These are phyloP conservation scores for Abscondita cerata DNA, from an alignment of 2,888 invertebrate species.

Conservation along the genomic window DNA sequence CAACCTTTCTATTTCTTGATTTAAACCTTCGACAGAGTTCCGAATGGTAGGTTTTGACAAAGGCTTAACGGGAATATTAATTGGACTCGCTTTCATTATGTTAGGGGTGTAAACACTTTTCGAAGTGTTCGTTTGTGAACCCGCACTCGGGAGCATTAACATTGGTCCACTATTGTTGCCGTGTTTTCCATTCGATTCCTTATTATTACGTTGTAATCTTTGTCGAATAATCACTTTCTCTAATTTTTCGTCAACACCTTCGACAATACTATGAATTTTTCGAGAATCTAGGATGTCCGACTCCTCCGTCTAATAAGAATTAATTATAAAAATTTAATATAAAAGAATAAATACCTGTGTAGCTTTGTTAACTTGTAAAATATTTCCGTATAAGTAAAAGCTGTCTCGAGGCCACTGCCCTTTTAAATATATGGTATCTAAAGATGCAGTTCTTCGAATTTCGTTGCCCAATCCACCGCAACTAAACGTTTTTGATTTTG, in stretches of 20 bases:
- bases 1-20: slow-evolving; percentile 85
- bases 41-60: slow-evolving; percentile 74
- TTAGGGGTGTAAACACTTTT: slow-evolving; percentile 47
- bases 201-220: slow-evolving; percentile 63
- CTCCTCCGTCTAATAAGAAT: slow-evolving; percentile 71
- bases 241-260: slow-evolving; percentile 65
- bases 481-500: slow-evolving; percentile 63
- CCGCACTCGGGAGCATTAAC: slow-evolving; percentile 57
- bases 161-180: slow-evolving; percentile 61
- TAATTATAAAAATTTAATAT: neutral
- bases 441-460: slow-evolving; percentile 78
- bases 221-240: slow-evolving; percentile 64
- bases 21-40: slow-evolving; percentile 85
- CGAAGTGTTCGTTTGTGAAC: slow-evolving; percentile 59
- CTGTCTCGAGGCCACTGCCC: slow-evolving; percentile 79
- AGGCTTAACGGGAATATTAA: slow-evolving; percentile 65
- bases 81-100: slow-evolving; percentile 62
- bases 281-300: slow-evolving; percentile 61
- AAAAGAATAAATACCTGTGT: slow-evolving; percentile 81
- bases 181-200: slow-evolving; percentile 46
- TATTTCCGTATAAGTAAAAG: slow-evolving; percentile 71
- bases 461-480: slow-evolving; percentile 61
- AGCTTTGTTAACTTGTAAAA: slow-evolving; percentile 77
- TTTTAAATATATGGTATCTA: slow-evolving; percentile 80
- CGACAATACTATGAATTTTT: slow-evolving; percentile 61